Conservation (phyloP, 2,797 vertebrate genomes). For the Phoebastria nigripes region DNA sequence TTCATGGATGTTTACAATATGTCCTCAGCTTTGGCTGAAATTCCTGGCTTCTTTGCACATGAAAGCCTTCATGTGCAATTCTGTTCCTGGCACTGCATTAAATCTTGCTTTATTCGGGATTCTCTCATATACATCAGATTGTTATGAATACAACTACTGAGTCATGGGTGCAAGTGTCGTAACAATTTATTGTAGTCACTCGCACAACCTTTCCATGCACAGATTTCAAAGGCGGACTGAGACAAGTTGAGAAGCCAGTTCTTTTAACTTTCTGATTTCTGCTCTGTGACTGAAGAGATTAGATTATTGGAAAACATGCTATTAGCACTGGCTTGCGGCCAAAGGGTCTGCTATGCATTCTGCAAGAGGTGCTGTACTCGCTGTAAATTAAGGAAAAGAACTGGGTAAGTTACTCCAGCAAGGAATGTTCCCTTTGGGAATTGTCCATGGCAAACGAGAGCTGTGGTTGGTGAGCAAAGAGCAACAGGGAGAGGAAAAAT, state of each 20-base stretch:
- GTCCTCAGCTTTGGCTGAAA: slow-evolving; percentile 7
- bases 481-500: slow-evolving; percentile 36
- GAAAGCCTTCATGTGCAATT: neutral
- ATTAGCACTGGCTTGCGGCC: slow-evolving; percentile 35
- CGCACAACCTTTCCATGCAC: neutral
- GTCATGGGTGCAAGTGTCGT: slow-evolving; percentile 1
- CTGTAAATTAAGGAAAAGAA: slow-evolving; percentile 33
- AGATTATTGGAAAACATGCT: slow-evolving; percentile 55
- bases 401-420: neutral
- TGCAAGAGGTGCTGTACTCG: slow-evolving; percentile 3
- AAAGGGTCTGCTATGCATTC: slow-evolving; percentile 30
- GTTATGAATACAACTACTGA: neutral
- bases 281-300: slow-evolving; percentile 33
- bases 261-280: slow-evolving; percentile 48
- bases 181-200: neutral
- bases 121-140: neutral
- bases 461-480: slow-evolving; percentile 31
- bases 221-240: neutral
- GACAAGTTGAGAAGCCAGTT: neutral
- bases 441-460: slow-evolving; percentile 25
- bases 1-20: neutral
- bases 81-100: neutral
- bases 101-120: neutral
- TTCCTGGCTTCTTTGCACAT: slow-evolving; percentile 4
- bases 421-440: slow-evolving; percentile 52